A percentile compares a stretch with the other conserved stretches of the same genome.
Evolutionary conservation across 2,888 invertebrate genomes (phyloP).

Genomic region (Selenia dentaria): DNA sequence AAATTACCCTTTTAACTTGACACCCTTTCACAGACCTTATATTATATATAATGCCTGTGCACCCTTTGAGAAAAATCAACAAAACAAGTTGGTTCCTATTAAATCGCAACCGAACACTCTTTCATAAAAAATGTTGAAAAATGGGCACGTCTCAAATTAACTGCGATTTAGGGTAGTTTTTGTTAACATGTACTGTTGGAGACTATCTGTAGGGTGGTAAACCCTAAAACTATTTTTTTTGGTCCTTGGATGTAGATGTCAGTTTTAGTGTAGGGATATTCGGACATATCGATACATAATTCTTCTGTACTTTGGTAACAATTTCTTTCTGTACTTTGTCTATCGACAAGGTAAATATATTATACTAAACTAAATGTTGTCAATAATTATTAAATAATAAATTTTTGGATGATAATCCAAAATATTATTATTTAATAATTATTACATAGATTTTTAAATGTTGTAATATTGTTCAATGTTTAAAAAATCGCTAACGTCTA

Average conservation of each 20-base stretch:
- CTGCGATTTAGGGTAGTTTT: conserved; percentile 62
- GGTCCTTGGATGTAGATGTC: conserved; percentile 47
- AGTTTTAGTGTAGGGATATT: conserved; percentile 33
- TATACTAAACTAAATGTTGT: too few relatives aligned
- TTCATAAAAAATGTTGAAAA: conserved; percentile 49
- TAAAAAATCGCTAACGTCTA: too few relatives aligned
- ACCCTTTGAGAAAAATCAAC: conserved; percentile 52
- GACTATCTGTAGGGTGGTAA: conserved; percentile 57
- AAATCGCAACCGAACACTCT: conserved; percentile 72
- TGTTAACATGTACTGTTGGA: conserved; percentile 62
- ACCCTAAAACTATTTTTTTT: conserved; percentile 62
- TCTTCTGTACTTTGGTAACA: too few relatives aligned
- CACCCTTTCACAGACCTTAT: too few relatives aligned
- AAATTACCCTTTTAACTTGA: conserved; percentile 52
- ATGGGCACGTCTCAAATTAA: conserved; percentile 58
- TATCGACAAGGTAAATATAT: too few relatives aligned
- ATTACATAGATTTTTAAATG: too few relatives aligned
- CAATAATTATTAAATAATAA: too few relatives aligned
- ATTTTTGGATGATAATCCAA: too few relatives aligned
- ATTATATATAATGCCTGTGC: too few relatives aligned
- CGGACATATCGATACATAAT: conserved; percentile 24
- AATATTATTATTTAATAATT: too few relatives aligned
- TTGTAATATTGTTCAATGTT: too few relatives aligned
- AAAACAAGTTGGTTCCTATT: conserved; percentile 62
- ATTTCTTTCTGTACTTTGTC: not conserved